A percentile compares a stretch with the other conserved stretches of the same genome.
Evolutionary conservation across 2,888 invertebrate species (phyloP).

Genomic region (Hymenopus coronatus): DNA sequence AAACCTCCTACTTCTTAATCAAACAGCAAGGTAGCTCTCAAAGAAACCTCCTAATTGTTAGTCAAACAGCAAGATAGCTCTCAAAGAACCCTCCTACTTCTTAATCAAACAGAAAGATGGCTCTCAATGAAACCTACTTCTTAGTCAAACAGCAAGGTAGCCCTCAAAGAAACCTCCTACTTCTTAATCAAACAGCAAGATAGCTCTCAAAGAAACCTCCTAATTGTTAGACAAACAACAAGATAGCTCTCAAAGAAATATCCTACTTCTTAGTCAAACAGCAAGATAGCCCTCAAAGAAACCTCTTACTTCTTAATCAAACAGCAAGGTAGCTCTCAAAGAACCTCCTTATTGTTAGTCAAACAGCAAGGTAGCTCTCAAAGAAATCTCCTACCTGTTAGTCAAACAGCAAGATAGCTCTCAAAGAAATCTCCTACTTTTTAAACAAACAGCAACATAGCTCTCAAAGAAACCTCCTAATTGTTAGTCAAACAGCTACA

Average conservation of each 20-base stretch:
- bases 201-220: not conserved
- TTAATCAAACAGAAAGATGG: not conserved
- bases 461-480: not conserved
- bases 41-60: not conserved
- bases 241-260: not conserved
- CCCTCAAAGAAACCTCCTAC: not conserved
- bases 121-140: not conserved
- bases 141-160: not conserved
- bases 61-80: not conserved
- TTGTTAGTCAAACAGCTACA: not conserved
- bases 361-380: not conserved
- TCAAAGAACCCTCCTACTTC: not conserved
- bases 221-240: not conserved
- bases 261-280: not conserved
- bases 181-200: not conserved
- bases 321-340: not conserved
- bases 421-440: not conserved
- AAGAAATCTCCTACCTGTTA: not conserved
- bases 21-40: not conserved
- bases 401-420: not conserved
- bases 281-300: not conserved
- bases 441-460: not conserved
- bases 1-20: not conserved
- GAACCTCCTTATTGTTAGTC: no score
- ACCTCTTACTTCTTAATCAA: not conserved